A percentile compares a stretch with the other conserved stretches of the same genome.
phyloP scores from a whole-genome alignment of 1,140 invertebrate genomes.

The Cyphomyrmex costatus region DNA sequence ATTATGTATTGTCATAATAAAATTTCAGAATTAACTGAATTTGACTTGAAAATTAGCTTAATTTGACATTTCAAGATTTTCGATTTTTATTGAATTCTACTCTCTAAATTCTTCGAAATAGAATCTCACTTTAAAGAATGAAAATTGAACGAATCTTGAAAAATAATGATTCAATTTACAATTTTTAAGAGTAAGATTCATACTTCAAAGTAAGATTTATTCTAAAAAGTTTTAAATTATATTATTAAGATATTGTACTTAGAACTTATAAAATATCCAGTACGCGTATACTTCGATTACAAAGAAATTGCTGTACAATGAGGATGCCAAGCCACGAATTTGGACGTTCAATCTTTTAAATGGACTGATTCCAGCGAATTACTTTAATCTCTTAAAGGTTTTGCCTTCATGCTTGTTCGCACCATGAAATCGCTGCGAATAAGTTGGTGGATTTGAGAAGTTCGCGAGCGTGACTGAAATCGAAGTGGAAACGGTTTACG shows the following conservation, averaged over 20 bases:
- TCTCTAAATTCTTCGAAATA: no score
- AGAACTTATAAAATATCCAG: not conserved
- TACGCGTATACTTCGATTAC: not conserved
- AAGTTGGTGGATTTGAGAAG: constrained; percentile 61
- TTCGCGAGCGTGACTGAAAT: constrained; percentile 68
- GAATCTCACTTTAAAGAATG: no score
- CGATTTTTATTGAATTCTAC: no score
- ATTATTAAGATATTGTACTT: not conserved
- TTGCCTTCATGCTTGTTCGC: constrained; percentile 39
- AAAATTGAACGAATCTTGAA: no score
- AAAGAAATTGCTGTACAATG: constrained; percentile 18
- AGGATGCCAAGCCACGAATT: constrained; percentile 23
- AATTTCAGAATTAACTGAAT: no score
- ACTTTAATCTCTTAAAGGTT: constrained; percentile 68
- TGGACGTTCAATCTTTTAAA: constrained; percentile 58
- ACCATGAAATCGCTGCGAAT: constrained; percentile 45
- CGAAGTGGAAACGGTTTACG: constrained; percentile 69
- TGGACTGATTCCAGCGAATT: constrained; percentile 35
- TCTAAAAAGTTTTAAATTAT: not conserved
- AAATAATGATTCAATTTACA: no score
- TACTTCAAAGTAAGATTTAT: no score
- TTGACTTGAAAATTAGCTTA: no score
- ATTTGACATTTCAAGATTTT: no score
- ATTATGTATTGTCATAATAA: no score
- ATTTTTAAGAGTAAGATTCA: no score